Conservation (phyloP, 2,113 vertebrate genomes). For the Acanthisitta chloris region DNA sequence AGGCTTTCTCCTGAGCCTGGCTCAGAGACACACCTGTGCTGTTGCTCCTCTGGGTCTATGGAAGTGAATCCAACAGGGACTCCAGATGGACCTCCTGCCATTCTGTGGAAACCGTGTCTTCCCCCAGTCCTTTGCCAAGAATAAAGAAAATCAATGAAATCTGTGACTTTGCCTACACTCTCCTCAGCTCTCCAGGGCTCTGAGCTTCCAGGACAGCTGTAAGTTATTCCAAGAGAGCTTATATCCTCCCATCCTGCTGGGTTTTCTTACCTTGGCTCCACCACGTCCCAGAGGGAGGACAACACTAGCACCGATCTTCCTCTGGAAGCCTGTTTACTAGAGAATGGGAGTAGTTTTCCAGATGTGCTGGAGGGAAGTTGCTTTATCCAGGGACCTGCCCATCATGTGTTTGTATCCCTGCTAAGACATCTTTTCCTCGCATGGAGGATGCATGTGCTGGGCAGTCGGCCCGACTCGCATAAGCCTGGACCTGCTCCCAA, state of each 20-base stretch:
- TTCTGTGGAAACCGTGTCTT: background rate
- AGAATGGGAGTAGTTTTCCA: constrained; percentile 49
- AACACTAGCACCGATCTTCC: constrained; percentile 17
- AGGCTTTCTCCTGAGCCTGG: background rate
- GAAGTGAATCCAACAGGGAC: background rate
- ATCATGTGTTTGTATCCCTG: background rate
- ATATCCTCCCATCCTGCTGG: background rate
- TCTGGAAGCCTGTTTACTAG: constrained; percentile 53
- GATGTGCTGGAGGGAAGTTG: constrained; percentile 46
- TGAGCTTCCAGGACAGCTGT: constrained; percentile 32
- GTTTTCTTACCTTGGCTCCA: constrained; percentile 61
- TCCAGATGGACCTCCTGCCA: background rate
- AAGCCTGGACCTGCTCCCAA: constrained; percentile 41
- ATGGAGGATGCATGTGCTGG: background rate
- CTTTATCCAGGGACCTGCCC: constrained; percentile 10
- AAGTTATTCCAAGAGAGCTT: constrained; percentile 18
- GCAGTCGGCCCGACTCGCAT: background rate
- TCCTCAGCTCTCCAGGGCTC: background rate
- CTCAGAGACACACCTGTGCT: background rate
- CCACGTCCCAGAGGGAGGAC: constrained; percentile 8
- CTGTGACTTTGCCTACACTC: background rate
- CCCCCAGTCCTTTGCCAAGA: background rate
- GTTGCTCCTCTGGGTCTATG: background rate
- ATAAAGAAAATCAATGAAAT: background rate
- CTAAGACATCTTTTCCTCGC: constrained; percentile 4